Base-by-base conservation (phyloP, 2,888 invertebrate species). In the Carterocephalus palaemon region DNA sequence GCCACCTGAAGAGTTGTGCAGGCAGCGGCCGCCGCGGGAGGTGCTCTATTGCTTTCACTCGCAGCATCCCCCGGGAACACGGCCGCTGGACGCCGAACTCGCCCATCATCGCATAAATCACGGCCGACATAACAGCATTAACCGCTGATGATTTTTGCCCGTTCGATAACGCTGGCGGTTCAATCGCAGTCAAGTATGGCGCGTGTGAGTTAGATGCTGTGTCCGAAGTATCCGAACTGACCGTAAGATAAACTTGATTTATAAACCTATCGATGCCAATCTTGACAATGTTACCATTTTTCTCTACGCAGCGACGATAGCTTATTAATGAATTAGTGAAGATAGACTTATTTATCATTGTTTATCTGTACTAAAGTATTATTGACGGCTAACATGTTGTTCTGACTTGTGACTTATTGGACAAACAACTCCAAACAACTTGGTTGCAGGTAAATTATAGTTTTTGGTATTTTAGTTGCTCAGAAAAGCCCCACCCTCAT, bases 51-150 rank as follows among this genome's bases (percentile, higher is more conserved):
- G 75, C 71, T 70, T 64, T 62, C 67, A 55, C 67, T 60, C 54
- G 49, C 61, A 62, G 65, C 68, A 68, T 70, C 69, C 73, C 67
- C 64, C 51, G 47, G 50, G 56, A 59, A 54, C 57, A 57, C 39
- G 54, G 38, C 43, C 41, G 65, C 54, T 55, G 60, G 56, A 48
- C 56, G 65, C 26, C 36, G 34, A 64, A 61, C 60, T 62, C 63
- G 56, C 67, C 66, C 67, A 54, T 57, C 59, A 51, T 49, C 53
- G 58, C 64, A 79, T 82, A 79, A 79, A 83, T 82, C 79, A 80
- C 70, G 43, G 40, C 56, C 45, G 56, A 62, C 60, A 55, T 62
- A 64, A 67, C 67, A 68, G 55, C 66, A 67, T 68, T 70, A 67
- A 67, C 62, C 53, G 62, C 59, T 73, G 75, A 79, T 75, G 65